Base-by-base conservation (phyloP, 2,888 invertebrate genomes). In the Diadegma fenestrale region DNA sequence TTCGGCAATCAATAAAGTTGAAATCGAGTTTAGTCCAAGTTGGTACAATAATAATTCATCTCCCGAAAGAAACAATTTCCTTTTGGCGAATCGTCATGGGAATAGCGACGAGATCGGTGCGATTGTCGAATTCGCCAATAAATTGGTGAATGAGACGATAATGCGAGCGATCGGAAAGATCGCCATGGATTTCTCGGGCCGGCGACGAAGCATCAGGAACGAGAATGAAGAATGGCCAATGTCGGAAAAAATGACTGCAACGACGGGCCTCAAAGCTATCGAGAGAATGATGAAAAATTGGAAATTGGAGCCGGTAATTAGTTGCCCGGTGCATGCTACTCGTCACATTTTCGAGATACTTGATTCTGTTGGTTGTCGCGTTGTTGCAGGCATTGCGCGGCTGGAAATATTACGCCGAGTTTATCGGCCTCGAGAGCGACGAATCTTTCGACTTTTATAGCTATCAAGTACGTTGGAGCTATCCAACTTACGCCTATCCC, bases 401-500 rank as follows among this genome's bases (percentile, higher is more conserved):
- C 30, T 91, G 91, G 91, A 89, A 90, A 88, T 90, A 88, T 66
- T 83, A 88, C n/a, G 76, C 87, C 10, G 83, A 82, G 43, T 90
- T 89, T 41, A 77, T 90, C 7, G 68, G 88, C 1, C 84, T 91
- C 26, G 75, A 81, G 0, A 37, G 41, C 22, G 80, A 86, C 43
- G 22, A 48, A 8, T 64, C 19, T 4, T 78, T 85, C 8, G 86
- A 91, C 48, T 86, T 88, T 87, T 91, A 89, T 54, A 85, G 80
- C 14, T 93, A 92, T 76, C 87, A 94, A 91, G 93, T 92, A 12
- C 91, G 92, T 66, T 95, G 94, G 93, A 94, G 94, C 86, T 91
- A 94, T 45, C 94, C 94, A 17, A 94, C 94, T 6, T 87, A 89
- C 17, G 88, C 89, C 22, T 94, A 94, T 89, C 95, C 95, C 0